Evolutionary conservation across 2,113 vertebrate species (phyloP).

Genomic region (Callospermophilus lateralis): DNA sequence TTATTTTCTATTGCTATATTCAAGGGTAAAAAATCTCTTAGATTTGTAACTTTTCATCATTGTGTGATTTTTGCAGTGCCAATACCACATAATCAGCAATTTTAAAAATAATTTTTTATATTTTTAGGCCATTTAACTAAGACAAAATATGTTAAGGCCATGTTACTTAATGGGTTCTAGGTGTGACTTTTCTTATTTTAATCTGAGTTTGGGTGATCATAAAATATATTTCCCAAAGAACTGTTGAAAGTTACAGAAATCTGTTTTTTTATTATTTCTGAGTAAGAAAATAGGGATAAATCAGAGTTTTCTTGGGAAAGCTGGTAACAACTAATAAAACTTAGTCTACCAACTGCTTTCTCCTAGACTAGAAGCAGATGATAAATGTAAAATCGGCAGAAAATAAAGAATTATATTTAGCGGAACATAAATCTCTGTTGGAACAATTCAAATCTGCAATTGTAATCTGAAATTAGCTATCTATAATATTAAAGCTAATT

Average conservation of each 20-base stretch:
- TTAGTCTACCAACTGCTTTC: not conserved
- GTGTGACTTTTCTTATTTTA: not conserved
- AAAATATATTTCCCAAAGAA: not conserved
- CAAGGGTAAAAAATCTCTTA: not conserved
- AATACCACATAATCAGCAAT: not conserved
- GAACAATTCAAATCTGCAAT: not conserved
- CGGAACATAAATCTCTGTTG: not conserved
- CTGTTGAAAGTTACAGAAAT: not conserved
- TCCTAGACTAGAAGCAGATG: not conserved
- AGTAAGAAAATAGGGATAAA: not conserved
- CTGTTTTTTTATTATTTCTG: not conserved
- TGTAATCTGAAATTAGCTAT: not conserved
- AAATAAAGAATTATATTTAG: not conserved
- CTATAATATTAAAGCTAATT: not conserved
- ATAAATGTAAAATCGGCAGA: not conserved
- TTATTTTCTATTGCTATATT: not conserved
- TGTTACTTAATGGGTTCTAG: not conserved
- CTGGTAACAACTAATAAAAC: not conserved
- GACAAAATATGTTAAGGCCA: not conserved
- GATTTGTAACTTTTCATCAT: not conserved
- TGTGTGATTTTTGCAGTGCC: not conserved
- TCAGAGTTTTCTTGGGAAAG: not conserved
- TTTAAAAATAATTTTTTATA: not conserved
- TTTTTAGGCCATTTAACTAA: not conserved
- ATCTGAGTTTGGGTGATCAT: not conserved